Conservation (phyloP, 2,888 invertebrate genomes). For the Tinea trinotella region DNA sequence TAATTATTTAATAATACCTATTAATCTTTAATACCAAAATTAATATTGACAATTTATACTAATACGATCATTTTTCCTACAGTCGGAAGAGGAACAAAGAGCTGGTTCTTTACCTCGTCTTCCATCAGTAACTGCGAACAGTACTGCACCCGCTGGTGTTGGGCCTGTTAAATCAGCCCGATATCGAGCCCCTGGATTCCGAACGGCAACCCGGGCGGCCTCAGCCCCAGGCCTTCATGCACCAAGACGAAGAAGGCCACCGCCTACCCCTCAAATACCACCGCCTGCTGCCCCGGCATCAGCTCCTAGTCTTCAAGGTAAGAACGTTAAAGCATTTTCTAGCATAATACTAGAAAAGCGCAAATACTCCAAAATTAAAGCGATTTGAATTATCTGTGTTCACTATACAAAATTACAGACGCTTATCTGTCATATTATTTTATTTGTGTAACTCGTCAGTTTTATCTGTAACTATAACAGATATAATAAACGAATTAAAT, state of each 20-base stretch:
- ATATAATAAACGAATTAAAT: too few species aligned
- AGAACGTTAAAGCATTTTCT: constrained; percentile 36
- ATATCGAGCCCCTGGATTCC: constrained; percentile 88
- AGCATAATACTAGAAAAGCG: too few species aligned
- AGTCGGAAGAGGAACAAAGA: constrained; percentile 69
- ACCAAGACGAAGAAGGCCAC: constrained; percentile 68
- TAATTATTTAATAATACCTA: too few species aligned
- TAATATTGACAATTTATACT: too few species aligned
- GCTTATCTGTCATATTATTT: too few species aligned
- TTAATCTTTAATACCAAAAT: too few species aligned
- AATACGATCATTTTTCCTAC: constrained; percentile 20
- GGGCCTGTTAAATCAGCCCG: constrained; percentile 87
- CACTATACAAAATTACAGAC: too few species aligned
- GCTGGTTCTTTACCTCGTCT: constrained; percentile 86
- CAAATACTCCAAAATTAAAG: too few species aligned
- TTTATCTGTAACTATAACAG: too few species aligned
- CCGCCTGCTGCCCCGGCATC: constrained; percentile 56
- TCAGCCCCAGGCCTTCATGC: constrained; percentile 84
- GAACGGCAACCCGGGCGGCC: constrained; percentile 81
- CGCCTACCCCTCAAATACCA: constrained; percentile 48
- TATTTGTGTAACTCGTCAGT: too few species aligned
- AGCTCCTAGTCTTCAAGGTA: constrained; percentile 72
- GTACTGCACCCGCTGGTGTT: constrained; percentile 63
- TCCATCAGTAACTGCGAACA: constrained; percentile 59
- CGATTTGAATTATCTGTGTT: too few species aligned